Conservation (phyloP, 2,888 invertebrate species). For the Cyaniris semiargus region DNA sequence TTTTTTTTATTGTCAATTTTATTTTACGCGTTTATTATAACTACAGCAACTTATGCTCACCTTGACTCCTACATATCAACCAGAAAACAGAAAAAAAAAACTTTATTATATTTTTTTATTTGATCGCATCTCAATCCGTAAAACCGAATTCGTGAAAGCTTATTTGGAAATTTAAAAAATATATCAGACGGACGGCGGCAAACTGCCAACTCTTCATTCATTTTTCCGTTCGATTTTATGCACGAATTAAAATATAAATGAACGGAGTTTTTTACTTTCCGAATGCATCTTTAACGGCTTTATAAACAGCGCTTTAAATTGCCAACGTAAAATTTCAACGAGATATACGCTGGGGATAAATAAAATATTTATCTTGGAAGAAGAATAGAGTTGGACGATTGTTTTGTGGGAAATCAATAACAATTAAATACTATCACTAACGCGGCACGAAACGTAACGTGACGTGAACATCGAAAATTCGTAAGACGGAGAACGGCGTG, state of each 20-base stretch:
- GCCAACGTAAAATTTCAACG: not conserved
- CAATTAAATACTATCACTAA: too few species aligned
- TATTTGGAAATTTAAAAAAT: constrained; percentile 13
- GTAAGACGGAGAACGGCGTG: too few species aligned
- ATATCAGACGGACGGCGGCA: constrained; percentile 23
- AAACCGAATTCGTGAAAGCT: constrained; percentile 1
- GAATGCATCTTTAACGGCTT: constrained; percentile 8
- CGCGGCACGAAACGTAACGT: too few species aligned
- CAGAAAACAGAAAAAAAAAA: not conserved
- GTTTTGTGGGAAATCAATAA: too few species aligned
- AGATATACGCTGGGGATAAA: not conserved
- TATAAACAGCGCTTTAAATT: not conserved
- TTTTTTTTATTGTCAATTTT: too few species aligned
- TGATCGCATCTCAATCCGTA: not conserved
- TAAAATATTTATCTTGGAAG: not conserved
- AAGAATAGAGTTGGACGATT: not conserved
- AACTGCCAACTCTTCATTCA: constrained; percentile 20
- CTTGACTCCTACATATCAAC: not conserved
- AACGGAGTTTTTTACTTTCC: not conserved
- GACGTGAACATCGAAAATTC: too few species aligned
- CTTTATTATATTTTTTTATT: not conserved
- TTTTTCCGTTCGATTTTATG: constrained; percentile 29
- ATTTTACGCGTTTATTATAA: too few species aligned
- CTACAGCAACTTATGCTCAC: too few species aligned
- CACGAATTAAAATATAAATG: constrained; percentile 29